Evolutionary conservation across 2,797 vertebrate species (phyloP), one percentile per base, ranked within the genome.

Genomic region (Enoplosus armatus): DNA sequence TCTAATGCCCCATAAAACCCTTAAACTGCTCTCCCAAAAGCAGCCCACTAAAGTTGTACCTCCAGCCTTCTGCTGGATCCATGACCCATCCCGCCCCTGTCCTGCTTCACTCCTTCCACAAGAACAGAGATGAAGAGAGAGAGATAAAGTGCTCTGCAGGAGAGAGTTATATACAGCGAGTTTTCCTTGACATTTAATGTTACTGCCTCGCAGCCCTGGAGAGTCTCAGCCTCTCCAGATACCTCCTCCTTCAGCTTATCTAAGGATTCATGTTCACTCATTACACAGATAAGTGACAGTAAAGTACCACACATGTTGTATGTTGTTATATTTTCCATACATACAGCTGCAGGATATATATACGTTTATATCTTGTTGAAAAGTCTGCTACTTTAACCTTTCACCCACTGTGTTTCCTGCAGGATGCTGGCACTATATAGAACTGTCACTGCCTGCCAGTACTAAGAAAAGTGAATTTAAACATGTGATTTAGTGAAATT

Each of bases 151-250:
- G 27, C 56, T 88, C 79, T 33, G 79, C 75, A 67, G 80, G 72
- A 78, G 76, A 89, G 72, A 73, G 72, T 79, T 75, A 76, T 88
- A 80, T 82, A 72, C 77, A 79, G 67, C 47, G 71, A 72, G 71
- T 72, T 85, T 83, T 77, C 75, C 65, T 75, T 87, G 85, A 89
- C 77, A 66, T 89, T 89, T 84, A 89, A 71, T 69, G 75, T 83
- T 79, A 16, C 64, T 66, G 77, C 82, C 77, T 88, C 64, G 18
- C 53, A 71, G 82, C 16, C 63, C 84, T 86, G 87, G 74, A 85
- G 62, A 84, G 76, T 68, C 61, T 89, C 55, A 85, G 5, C 47
- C 75, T 76, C 69, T 73, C 55, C 65, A 75, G 63, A 72, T 72
- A 33, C 55, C 45, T 31, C 76, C 58, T 60, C 59, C 43, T 35